Percentiles rank a stretch among this genome's conserved stretches.
Conservation (phyloP, 2,113 vertebrate genomes). For the Chitala chitala region DNA sequence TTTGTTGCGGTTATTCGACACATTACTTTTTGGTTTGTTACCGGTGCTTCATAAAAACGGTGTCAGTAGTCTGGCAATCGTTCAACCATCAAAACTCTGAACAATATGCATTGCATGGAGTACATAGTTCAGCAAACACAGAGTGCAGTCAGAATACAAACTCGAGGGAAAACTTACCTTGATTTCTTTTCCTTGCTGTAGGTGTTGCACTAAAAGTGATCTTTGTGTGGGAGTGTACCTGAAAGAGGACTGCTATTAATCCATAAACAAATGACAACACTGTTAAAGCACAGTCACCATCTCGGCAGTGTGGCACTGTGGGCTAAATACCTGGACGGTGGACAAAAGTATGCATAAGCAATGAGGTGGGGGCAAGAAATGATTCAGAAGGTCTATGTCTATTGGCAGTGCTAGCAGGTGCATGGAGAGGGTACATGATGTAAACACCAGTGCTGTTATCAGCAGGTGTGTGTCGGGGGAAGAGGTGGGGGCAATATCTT, state of each 20-base stretch:
- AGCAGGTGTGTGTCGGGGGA: no score
- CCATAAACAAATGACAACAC: not conserved
- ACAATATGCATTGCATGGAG: slow-evolving; percentile 6
- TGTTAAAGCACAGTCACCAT: not conserved
- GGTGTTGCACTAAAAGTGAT: not conserved
- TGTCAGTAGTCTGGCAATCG: slow-evolving; percentile 18
- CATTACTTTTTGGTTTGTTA: not conserved
- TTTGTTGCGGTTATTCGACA: not conserved
- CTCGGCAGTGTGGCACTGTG: not conserved
- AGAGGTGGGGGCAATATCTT: no score
- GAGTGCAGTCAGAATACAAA: not conserved
- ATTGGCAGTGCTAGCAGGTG: no score
- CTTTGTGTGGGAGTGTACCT: not conserved
- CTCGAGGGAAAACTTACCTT: no score
- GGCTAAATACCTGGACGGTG: not conserved
- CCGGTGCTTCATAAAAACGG: not conserved
- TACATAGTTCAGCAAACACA: not conserved
- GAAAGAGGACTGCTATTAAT: not conserved
- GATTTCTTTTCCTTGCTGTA: no score
- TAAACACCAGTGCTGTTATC: no score
- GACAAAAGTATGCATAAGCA: not conserved
- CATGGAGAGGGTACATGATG: not conserved
- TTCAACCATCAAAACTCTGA: slow-evolving; percentile 11
- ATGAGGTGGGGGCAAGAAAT: no score
- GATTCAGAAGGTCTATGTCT: no score